Base-by-base conservation (phyloP, 2,797 vertebrate species). In the Peromyscus nudipes region DNA sequence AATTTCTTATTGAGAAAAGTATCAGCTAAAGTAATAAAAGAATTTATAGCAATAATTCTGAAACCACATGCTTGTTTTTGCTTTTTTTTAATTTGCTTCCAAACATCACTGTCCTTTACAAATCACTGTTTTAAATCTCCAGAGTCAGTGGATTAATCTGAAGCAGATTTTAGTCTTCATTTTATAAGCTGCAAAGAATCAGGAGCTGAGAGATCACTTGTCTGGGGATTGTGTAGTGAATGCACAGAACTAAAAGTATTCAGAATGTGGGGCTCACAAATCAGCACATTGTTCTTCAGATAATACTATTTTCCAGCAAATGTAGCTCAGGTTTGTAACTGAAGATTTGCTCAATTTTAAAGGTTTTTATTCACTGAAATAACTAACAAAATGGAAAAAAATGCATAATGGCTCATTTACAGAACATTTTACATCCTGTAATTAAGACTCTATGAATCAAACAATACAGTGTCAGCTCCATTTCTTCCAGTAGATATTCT, bases 391-490 rank as follows among this genome's bases (percentile, higher is more conserved):
- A 92, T 94, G 69, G 75, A 92, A 97, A 69, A 95, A 85, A 95
- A 89, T 82, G 75, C 79, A 91, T 92, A 96, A 96, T 96, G 60
- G 52, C 94, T 97, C 92, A 97, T 96, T 97, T 97, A 89, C 65
- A 87, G 80, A 95, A 95, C 88, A 94, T 97, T 97, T 97, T 96
- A 91, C 96, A 94, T 94, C 89, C 83, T 96, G 40, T 95, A 96
- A 96, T 97, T 97, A 97, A 98, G 94, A 93, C 71, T 95, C 87
- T 94, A 69, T 95, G 89, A 96, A 94, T 97, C 94, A 97, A 97
- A 94, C 91, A 93, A 89, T 76, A 76, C 40, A 52, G 64, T 92
- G 96, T 96, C 88, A 96, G 77, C 81, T 96, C 81, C 91, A 87
- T 92, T 95, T 89, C 65, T 81, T 95, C 92, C 81, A 92, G 49